Evolutionary conservation across 2,888 invertebrate species (phyloP), one percentile per base, ranked within the genome.

Genomic region (Drosophila cracens): DNA sequence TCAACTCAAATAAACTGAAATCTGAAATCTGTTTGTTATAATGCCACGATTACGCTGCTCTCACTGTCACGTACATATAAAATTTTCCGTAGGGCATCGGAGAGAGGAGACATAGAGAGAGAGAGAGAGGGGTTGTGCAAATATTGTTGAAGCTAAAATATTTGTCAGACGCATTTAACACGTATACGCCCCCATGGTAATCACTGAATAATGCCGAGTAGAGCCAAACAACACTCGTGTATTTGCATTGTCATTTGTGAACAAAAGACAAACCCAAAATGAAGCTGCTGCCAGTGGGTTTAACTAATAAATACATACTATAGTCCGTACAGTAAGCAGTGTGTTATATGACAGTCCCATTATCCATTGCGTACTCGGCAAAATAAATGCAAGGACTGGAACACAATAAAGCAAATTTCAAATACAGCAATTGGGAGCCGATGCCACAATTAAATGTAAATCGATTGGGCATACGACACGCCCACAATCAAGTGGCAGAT

Each of bases 161-260:
- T 83, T 83, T 83, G 87, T 81, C 74, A 67, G 83, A 70, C 83
- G 76, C 83, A 86, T 86, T 83, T 89, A 83, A 83, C 83, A 83
- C 83, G 83, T 83, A 83, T 89, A 87, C 83, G 83, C 83, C 83
- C 83, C 83, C 89, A 83, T 83, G 89, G 82, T 89, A 83, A 83
- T 83, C 87, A 87, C 89, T 89, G 82, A 76, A 83, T 89, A 89
- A 83, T 82, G 60, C 81, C 77, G 54, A 70, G 77, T 53, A 33
- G 56, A 63, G 81, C 59, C 77, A 84, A 87, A 84, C 85, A 83
- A 49, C 74, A 61, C 48, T 67, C 57, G 59, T 70, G 43, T 81
- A 89, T 87, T 89, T 83, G 83, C 89, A 83, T 89, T 83, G 89
- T 89, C 83, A 83, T 84, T 87, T 89, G 87, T 70, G 76, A 79